Percentiles rank a stretch among this genome's conserved stretches.
phyloP scores from a whole-genome alignment of 92 coral and sea anemone genomes.

The Metridium senile region DNA sequence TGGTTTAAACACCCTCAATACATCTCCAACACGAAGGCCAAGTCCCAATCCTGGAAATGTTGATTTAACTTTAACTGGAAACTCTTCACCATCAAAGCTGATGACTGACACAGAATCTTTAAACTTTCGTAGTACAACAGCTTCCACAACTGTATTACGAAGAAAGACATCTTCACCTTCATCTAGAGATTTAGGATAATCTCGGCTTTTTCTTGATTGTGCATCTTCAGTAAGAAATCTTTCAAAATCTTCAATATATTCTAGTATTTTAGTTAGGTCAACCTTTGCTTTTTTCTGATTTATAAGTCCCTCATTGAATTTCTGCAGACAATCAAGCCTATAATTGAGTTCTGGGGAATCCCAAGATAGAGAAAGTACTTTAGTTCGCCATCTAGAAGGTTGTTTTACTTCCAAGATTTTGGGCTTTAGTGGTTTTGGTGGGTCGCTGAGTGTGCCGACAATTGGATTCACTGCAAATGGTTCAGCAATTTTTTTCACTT shows the following conservation, averaged over 20 bases:
- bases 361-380: not conserved
- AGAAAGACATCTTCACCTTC: not conserved
- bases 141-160: not conserved
- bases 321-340: not conserved
- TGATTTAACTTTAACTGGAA: not conserved
- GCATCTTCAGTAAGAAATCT: not conserved
- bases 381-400: not conserved
- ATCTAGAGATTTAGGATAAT: not conserved
- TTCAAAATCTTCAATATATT: not conserved
- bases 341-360: constrained; percentile 5
- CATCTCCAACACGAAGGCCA: constrained; percentile 9
- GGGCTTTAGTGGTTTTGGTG: no score
- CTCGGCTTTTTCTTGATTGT: not conserved
- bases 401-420: not conserved
- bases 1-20: constrained; percentile 5
- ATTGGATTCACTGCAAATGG: no score
- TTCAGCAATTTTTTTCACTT: no score
- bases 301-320: not conserved
- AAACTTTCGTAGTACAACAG: constrained; percentile 15
- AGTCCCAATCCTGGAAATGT: constrained; percentile 2
- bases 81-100: constrained; percentile 13
- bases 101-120: not conserved
- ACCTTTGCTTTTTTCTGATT: no score
- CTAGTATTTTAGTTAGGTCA: not conserved
- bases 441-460: no score